phyloP scores from a whole-genome alignment of 2,113 vertebrate genomes.

The Microcebus lehilahytsara region DNA sequence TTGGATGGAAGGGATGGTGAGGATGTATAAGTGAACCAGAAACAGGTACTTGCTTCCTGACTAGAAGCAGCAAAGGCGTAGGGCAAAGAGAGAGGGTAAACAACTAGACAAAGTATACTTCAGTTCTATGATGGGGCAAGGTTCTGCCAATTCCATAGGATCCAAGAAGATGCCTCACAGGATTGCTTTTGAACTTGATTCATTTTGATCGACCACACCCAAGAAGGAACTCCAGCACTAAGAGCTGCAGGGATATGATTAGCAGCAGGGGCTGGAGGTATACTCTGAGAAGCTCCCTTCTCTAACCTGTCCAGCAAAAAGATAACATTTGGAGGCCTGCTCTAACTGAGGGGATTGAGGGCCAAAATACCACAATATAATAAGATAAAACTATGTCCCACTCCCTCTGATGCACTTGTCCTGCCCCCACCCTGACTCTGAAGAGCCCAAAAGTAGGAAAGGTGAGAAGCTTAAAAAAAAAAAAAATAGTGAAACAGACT shows the following conservation, averaged over 20 bases:
- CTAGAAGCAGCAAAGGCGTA: not conserved
- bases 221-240: not conserved
- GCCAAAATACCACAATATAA: not conserved
- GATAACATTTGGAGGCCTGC: not conserved
- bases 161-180: not conserved
- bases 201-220: not conserved
- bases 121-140: not conserved
- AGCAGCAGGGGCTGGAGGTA: not conserved
- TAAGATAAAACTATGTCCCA: not conserved
- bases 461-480: not conserved
- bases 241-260: not conserved
- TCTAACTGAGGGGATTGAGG: not conserved
- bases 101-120: not conserved
- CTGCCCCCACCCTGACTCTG: not conserved
- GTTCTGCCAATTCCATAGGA: not conserved
- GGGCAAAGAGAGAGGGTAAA: not conserved
- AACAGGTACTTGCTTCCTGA: not conserved
- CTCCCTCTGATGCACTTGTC: not conserved
- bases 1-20: fast-evolving
- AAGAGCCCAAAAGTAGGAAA: not conserved
- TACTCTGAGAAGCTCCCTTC: not conserved
- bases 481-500: not conserved
- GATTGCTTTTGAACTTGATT: not conserved
- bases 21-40: not conserved
- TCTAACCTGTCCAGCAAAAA: not conserved